Evolutionary conservation across 1,140 invertebrate genomes (phyloP), one percentile per base, ranked within the genome.

Genomic region (Sminthurinus signatus): DNA sequence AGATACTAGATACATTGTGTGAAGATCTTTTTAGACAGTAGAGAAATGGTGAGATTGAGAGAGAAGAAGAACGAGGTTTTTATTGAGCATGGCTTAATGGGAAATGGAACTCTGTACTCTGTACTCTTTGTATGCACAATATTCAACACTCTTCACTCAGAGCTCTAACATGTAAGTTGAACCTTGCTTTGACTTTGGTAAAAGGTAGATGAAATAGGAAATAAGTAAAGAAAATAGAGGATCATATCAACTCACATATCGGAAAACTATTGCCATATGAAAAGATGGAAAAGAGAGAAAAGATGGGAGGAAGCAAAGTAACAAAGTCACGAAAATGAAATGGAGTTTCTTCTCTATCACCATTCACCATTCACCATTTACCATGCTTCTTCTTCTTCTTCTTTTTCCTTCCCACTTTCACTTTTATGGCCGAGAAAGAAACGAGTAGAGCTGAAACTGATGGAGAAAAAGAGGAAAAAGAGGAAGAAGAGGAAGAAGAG

Each of bases 11-110:
- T n/a, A n/a, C n/a, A n/a, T n/a, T n/a, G n/a, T n/a, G n/a, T n/a
- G n/a, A n/a, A n/a, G n/a, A n/a, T n/a, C n/a, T n/a, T n/a, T n/a
- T n/a, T n/a, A n/a, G n/a, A 36, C 32, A 25, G 3, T 8, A 29
- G 50, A 52, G 15, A 25, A 52, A 29, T 50, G 28, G 52, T 23
- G 52, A 63, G 61, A 63, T 63, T 63, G 61, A 48, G 61, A 44
- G 61, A 48, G 52, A 44, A 44, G 46, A 57, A n/a, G 61, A 56
- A 63, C 48, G 61, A 63, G 61, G 43, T 55, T 63, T 63, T 63
- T 63, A 63, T 63, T 48, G 61, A 39, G 19, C 48, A 32, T 55
- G 61, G 61, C 44, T 56, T 21, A 50, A 25, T 50, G 1, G 58
- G 58, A 50, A 10, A 28, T 32, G n/a, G n/a, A n/a, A n/a, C n/a